Percentiles rank a stretch among this genome's conserved stretches.
Evolutionary conservation across 2,888 invertebrate genomes (phyloP).

Genomic region (Rotaria magnacalcarata): DNA sequence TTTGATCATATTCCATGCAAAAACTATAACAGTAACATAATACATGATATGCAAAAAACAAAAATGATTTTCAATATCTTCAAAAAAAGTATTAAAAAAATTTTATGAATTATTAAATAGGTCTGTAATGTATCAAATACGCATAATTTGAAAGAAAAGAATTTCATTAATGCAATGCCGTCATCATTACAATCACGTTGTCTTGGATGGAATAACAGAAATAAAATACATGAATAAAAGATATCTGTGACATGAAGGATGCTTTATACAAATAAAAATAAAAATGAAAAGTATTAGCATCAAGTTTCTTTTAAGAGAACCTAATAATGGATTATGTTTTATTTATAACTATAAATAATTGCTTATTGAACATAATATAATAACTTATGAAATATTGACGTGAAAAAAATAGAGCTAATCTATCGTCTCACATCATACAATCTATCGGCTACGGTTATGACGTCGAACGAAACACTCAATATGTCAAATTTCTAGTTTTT

Average conservation of each 20-base stretch:
- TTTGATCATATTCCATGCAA: too few species aligned
- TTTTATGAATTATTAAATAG: neutral
- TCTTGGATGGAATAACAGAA: neutral
- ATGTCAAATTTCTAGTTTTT: too few species aligned
- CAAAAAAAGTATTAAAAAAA: neutral
- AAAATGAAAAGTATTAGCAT: neutral
- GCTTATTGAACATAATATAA: neutral
- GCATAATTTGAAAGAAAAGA: neutral
- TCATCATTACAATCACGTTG: neutral
- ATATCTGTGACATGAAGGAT: neutral
- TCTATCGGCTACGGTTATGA: too few species aligned
- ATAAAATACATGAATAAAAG: neutral
- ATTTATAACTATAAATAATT: neutral
- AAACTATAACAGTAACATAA: too few species aligned
- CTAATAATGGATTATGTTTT: neutral
- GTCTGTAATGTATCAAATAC: neutral
- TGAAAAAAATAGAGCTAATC: too few species aligned
- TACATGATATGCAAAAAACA: too few species aligned
- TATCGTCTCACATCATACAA: too few species aligned
- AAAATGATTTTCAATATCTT: neutral
- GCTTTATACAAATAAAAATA: neutral
- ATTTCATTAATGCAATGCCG: neutral
- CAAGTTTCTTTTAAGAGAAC: neutral
- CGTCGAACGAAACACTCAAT: too few species aligned
- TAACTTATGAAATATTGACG: neutral